Evolutionary conservation across 2,113 vertebrate species (phyloP), one percentile per base, ranked within the genome.

Genomic region (Malaclemys terrapin): DNA sequence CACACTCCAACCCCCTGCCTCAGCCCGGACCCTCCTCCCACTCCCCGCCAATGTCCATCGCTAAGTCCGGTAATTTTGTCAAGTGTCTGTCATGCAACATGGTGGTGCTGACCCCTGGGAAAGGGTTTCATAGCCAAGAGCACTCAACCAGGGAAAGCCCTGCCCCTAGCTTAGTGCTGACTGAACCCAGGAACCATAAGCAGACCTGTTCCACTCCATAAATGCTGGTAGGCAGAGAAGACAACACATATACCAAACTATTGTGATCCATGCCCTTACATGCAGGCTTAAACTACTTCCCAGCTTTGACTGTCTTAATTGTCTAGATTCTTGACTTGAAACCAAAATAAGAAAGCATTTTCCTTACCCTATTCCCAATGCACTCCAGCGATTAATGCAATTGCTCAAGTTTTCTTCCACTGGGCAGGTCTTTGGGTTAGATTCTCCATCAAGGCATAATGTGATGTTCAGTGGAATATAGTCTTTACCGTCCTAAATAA

Each of bases 391-490:
- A 91, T 98, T 98, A n/a, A 96, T 87, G 2, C 98, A 97, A 59
- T 96, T 97, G 84, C 76, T 98, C 91, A 98, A 20, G 8, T 95
- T 98, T 86, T 99, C 98, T 90, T 99, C 98, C 69, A 97, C 96
- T 0, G 90, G 96, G 80, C 94, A 94, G 20, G 97, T 72, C 88
- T 97, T 97, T 84, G 98, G 85, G 52, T 96, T 97, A 56, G 98
- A 85, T 62, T 98, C 98, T 88, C 98, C 98, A 82, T 98, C 98
- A 31, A 95, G 97, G 93, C 98, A 97, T 96, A 99, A 91, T 45
- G 98, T 98, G n/a, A 99, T 99, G 98, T 99, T 99, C 97, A 99
- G 98, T 57, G 99, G 99, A 91, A 99, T 99, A 75, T 99, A 99
- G 95, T 99, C 99, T 96, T 99, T 99, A 9, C 99, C 99, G 93